Evolutionary conservation across 2,888 invertebrate genomes (phyloP).

Genomic region (Craniophora ligustri): DNA sequence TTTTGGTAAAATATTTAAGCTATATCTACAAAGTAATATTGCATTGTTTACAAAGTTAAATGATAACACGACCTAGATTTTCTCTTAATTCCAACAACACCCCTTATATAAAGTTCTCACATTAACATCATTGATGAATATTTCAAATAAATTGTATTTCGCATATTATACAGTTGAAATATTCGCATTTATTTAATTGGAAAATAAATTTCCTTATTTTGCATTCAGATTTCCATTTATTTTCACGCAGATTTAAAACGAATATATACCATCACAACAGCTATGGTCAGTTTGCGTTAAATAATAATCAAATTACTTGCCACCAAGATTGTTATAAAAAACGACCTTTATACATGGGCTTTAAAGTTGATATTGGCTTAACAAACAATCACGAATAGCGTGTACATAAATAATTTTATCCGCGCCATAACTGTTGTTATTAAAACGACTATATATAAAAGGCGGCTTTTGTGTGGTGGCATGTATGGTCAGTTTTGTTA

Average conservation of each 20-base stretch:
- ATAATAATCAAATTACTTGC: slow-evolving; percentile 46
- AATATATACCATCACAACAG: slow-evolving; percentile 26
- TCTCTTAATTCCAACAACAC: too few relatives aligned
- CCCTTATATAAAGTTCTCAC: too few relatives aligned
- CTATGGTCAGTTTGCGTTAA: slow-evolving; percentile 37
- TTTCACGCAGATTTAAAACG: slow-evolving; percentile 15
- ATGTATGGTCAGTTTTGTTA: slow-evolving; percentile 35
- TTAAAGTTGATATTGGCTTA: slow-evolving; percentile 15
- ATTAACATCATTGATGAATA: too few relatives aligned
- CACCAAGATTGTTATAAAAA: slow-evolving; percentile 3
- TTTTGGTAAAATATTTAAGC: too few relatives aligned
- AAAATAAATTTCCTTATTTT: neutral
- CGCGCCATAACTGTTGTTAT: slow-evolving; percentile 43
- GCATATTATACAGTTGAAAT: too few relatives aligned
- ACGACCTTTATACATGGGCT: neutral
- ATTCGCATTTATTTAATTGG: too few relatives aligned
- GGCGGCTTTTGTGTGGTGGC: slow-evolving; percentile 33
- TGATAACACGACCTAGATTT: too few relatives aligned
- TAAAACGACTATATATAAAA: slow-evolving; percentile 43
- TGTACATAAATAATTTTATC: slow-evolving; percentile 46
- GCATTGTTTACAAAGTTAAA: too few relatives aligned
- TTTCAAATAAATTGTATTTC: too few relatives aligned
- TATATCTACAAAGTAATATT: too few relatives aligned
- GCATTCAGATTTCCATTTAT: slow-evolving; percentile 1
- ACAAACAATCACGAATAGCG: slow-evolving; percentile 14